Conservation (phyloP, 2,113 vertebrate species). For the Carassius auratus region DNA sequence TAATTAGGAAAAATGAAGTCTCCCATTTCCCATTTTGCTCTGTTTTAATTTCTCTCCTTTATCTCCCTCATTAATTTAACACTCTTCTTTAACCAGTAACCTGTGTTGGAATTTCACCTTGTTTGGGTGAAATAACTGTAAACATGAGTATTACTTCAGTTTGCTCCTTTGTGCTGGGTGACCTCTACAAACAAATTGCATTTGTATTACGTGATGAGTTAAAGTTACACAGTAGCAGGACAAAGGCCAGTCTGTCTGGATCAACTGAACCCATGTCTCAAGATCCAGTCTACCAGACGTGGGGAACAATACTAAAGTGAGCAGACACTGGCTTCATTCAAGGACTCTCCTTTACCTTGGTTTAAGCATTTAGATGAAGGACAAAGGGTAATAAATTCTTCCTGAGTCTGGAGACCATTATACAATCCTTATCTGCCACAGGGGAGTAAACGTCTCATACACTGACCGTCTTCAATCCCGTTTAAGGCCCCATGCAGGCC, state of each 20-base stretch:
- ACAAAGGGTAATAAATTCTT: constrained; percentile 67
- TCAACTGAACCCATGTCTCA: constrained; percentile 72
- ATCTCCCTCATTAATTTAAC: background rate
- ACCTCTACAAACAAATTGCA: constrained; percentile 55
- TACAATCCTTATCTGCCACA: constrained; percentile 57
- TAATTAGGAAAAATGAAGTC: background rate
- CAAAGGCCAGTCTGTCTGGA: constrained; percentile 74
- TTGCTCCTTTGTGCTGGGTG: constrained; percentile 52
- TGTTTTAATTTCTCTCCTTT: background rate
- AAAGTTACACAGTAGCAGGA: constrained; percentile 68
- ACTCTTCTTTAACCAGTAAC: background rate
- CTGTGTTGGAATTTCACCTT: background rate
- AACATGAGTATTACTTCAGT: background rate
- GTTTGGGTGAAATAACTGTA: background rate
- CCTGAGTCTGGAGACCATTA: constrained; percentile 54
- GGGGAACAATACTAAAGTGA: constrained; percentile 67
- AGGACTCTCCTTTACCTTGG: constrained; percentile 58
- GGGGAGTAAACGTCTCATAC: constrained; percentile 60
- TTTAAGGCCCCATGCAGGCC: background rate
- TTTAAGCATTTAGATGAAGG: constrained; percentile 69
- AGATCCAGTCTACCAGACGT: constrained; percentile 70
- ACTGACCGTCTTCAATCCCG: constrained; percentile 52
- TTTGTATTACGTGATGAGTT: constrained; percentile 58
- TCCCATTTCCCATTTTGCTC: background rate
- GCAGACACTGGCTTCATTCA: constrained; percentile 74